These are phyloP conservation scores for Bellardia bayeri DNA, from an alignment of 2,888 invertebrate species.

Conservation along the genomic window DNA sequence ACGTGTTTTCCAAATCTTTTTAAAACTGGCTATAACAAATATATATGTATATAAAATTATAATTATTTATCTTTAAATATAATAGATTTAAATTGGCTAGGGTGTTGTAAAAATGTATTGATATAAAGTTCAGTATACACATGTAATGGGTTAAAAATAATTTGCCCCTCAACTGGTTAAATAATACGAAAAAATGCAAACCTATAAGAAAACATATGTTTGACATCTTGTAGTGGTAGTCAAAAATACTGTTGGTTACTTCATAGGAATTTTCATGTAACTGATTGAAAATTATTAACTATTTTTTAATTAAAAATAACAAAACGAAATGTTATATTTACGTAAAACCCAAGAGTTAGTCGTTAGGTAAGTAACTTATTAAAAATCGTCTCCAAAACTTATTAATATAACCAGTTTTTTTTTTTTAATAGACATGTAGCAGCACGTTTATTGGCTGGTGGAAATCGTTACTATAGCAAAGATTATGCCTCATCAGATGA, in stretches of 20 bases:
- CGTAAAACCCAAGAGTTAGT: conserved; percentile 55
- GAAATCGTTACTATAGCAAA: conserved; percentile 67
- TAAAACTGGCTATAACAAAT: too few relatives aligned
- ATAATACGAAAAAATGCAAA: conserved; percentile 11
- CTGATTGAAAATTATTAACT: neutral
- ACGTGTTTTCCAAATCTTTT: too few relatives aligned
- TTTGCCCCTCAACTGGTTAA: neutral
- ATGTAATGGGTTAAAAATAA: neutral
- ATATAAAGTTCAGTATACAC: too few relatives aligned
- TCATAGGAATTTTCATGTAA: conserved; percentile 53
- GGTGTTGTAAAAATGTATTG: too few relatives aligned
- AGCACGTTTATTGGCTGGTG: conserved; percentile 61
- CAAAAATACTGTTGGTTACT: conserved; percentile 27
- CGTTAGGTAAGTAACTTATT: conserved; percentile 23
- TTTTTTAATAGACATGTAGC: conserved; percentile 47
- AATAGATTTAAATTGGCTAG: too few relatives aligned
- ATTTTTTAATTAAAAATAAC: conserved; percentile 42
- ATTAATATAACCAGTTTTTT: neutral
- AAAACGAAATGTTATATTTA: conserved; percentile 59
- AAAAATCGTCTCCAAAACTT: neutral
- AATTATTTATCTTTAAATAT: too few relatives aligned
- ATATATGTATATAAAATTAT: too few relatives aligned
- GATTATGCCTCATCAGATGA: conserved; percentile 78
- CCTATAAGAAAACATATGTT: neutral
- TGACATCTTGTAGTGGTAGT: neutral